Base-by-base conservation (phyloP, 2,888 invertebrate species). In the Conomelus anceps region DNA sequence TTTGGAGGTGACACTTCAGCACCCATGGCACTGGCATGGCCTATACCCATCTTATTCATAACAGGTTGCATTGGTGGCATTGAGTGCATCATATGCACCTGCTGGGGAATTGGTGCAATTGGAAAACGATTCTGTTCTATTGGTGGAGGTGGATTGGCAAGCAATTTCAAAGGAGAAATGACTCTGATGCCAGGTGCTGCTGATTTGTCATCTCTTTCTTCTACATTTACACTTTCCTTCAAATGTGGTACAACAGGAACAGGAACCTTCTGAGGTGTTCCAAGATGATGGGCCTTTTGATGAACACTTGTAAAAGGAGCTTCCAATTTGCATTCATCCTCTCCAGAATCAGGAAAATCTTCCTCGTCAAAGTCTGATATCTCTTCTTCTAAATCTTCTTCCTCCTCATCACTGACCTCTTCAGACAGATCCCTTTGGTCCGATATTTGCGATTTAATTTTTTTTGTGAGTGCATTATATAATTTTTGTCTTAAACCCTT, bases 161-260 rank as follows among this genome's bases (percentile, higher is more conserved):
- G 89, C 86, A 91, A 89, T 88, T 91, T 91, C 20, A 89, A 86
- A 9, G 91, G 91, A 29, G 91, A 91, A 17, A 91, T 90, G 22
- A 91, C 91, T 34, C 91, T 90, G 23, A 90, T 90, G 24, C 89
- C 89, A 34, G 34, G 88, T 1, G 84, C 91, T 88, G 91, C 91
- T 9, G 90, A 90, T 93, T 93, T 88, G 93, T 93, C 89, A 93
- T 90, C 90, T 92, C 93, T 90, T 92, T 93, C 7, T 92, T 93
- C 91, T 92, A 93, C 20, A 92, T 92, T 89, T 93, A 93, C 91
- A 93, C 93, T 91, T 23, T 90, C 90, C 22, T 89, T 63, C 63
- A 63, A n/a, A n/a, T 63, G 1, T n/a, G 63, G 22, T 9, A 22
- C 23, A 22, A 22, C 23, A 17, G 24, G 20, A 87, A 87, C 34